A percentile compares a stretch with the other conserved stretches of the same genome.
Conservation (phyloP, 53 echinoderm and acorn worm genomes). For the Arbacia lixula region DNA sequence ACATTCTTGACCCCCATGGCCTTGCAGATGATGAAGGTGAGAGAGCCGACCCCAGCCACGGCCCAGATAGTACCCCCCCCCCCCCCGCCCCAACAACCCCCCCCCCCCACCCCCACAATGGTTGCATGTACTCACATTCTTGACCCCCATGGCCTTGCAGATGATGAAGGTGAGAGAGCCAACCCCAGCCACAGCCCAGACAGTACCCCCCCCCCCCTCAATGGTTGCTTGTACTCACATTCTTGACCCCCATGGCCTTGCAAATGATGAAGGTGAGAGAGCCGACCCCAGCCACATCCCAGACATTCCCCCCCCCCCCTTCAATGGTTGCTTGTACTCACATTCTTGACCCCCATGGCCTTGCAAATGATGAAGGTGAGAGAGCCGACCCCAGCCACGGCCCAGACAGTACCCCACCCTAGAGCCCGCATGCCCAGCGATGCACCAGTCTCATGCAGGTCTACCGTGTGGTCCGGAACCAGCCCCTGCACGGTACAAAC, state of each 20-base stretch:
- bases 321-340: too few species aligned
- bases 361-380: constrained; percentile 81
- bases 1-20: constrained; percentile 85
- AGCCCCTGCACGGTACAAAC: constrained; percentile 65
- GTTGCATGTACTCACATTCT: constrained; percentile 95
- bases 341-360: constrained; percentile 82
- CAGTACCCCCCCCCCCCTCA: constrained; percentile 83
- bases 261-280: constrained; percentile 73
- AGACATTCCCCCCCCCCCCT: constrained; percentile 86
- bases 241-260: constrained; percentile 83
- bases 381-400: constrained; percentile 82
- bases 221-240: too few species aligned
- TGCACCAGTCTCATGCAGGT: constrained; percentile 89
- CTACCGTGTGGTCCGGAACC: constrained; percentile 67
- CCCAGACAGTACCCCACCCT: constrained; percentile 87
- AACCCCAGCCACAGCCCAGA: constrained; percentile 87
- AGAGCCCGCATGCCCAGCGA: constrained; percentile 86
- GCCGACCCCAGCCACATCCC: constrained; percentile 86
- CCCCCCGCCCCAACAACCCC: too few species aligned
- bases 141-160: constrained; percentile 83
- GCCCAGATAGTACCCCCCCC: constrained; percentile 91
- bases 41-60: constrained; percentile 77
- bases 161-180: constrained; percentile 75
- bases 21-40: constrained; percentile 83
- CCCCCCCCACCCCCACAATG: too few species aligned